Percentiles rank a stretch among this genome's conserved stretches.
phyloP scores from a whole-genome alignment of 2,797 vertebrate species.

The Tiaroga cobitis region DNA sequence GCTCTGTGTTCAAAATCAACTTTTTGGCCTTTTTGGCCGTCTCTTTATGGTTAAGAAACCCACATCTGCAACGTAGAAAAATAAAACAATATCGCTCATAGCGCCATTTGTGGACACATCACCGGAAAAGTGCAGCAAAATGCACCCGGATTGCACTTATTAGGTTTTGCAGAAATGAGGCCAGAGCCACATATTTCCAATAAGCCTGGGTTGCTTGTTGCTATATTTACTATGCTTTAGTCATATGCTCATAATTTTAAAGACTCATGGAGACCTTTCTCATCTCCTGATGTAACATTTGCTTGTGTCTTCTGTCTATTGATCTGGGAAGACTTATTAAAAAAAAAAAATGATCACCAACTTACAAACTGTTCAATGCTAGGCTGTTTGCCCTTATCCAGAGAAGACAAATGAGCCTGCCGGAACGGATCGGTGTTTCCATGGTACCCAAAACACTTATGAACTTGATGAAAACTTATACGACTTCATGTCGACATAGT shows the following conservation, averaged over 20 bases:
- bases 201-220: background rate
- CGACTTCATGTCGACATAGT: background rate
- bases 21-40: no score
- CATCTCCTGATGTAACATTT: conserved; percentile 26
- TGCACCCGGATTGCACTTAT: no score
- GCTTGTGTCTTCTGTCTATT: conserved; percentile 26
- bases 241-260: conserved; percentile 13
- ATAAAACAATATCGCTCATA: background rate
- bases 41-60: no score
- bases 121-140: background rate
- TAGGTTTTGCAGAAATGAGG: background rate
- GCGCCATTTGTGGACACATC: background rate
- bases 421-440: conserved; percentile 1
- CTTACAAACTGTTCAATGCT: conserved; percentile 30
- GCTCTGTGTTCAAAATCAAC: no score
- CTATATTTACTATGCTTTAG: background rate
- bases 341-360: conserved; percentile 16
- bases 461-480: conserved; percentile 9
- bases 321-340: conserved; percentile 20
- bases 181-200: background rate
- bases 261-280: background rate
- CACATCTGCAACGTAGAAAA: background rate
- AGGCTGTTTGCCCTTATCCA: conserved; percentile 20
- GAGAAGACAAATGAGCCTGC: conserved; percentile 30
- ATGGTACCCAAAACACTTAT: conserved; percentile 16